Conservation (phyloP, 2,888 invertebrate species). For the Drosophila meridiana region DNA sequence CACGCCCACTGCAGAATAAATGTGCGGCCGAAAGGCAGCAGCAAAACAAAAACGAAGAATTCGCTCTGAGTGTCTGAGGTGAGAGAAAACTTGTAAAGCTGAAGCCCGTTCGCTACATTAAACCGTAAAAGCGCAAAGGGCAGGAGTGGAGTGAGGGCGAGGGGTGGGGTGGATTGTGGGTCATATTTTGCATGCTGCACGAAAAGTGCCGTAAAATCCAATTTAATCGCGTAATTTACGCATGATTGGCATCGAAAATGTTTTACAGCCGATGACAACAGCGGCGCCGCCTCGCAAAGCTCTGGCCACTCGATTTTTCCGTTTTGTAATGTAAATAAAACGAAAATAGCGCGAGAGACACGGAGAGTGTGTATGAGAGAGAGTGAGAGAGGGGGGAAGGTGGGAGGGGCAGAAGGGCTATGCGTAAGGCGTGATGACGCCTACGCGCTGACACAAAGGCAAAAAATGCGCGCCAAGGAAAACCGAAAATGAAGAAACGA, state of each 20-base stretch:
- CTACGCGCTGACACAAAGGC: slow-evolving; percentile 44
- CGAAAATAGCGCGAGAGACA: slow-evolving; percentile 54
- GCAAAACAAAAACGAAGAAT: neutral
- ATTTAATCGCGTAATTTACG: slow-evolving; percentile 81
- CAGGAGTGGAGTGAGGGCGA: no score
- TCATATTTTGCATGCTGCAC: slow-evolving; percentile 60
- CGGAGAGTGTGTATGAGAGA: neutral
- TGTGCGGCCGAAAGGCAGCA: slow-evolving; percentile 7
- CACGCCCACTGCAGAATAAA: slow-evolving; percentile 49
- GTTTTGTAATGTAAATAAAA: slow-evolving; percentile 71
- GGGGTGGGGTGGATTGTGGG: neutral
- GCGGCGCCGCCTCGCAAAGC: slow-evolving; percentile 6
- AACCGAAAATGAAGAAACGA: slow-evolving; percentile 52
- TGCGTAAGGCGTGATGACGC: slow-evolving; percentile 54
- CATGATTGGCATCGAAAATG: slow-evolving; percentile 76
- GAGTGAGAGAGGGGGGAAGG: neutral
- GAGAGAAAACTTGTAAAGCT: slow-evolving; percentile 59
- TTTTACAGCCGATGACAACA: slow-evolving; percentile 54
- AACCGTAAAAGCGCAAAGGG: slow-evolving; percentile 17
- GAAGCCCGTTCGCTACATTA: slow-evolving; percentile 38
- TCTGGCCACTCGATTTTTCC: slow-evolving; percentile 14
- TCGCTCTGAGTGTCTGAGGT: slow-evolving; percentile 20
- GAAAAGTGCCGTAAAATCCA: slow-evolving; percentile 62
- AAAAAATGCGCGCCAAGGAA: slow-evolving; percentile 47
- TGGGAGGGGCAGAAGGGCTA: no score